Evolutionary conservation across 2,888 invertebrate genomes (phyloP).

Genomic region (Chaitophorus viminalis): DNA sequence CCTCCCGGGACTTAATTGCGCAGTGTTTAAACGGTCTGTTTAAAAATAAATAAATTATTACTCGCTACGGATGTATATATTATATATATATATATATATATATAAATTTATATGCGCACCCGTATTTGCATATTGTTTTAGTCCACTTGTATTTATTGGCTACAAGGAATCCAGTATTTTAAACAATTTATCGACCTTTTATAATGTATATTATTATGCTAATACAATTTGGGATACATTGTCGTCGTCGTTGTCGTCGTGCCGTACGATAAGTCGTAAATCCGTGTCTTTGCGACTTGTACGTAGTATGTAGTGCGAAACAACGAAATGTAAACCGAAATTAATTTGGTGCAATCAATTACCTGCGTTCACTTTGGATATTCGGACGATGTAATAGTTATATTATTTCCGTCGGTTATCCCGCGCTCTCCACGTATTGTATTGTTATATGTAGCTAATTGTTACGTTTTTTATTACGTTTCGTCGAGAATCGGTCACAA

Average conservation of each 20-base stretch:
- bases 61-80: background rate
- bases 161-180: conserved; percentile 42
- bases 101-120: background rate
- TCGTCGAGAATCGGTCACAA: no score
- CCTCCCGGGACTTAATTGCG: conserved; percentile 3
- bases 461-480: no score
- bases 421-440: no score
- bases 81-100: background rate
- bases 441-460: no score
- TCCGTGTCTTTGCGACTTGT: background rate
- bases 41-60: conserved; percentile 43
- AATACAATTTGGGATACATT: conserved; percentile 37
- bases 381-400: background rate
- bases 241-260: conserved; percentile 4
- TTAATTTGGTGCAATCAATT: conserved; percentile 1
- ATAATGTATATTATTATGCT: conserved; percentile 50
- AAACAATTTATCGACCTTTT: conserved; percentile 47
- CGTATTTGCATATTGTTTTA: conserved; percentile 52
- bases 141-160: conserved; percentile 44
- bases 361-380: background rate
- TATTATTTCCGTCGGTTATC: background rate
- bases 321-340: background rate
- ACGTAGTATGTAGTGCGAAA: background rate
- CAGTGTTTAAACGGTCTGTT: background rate
- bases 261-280: conserved; percentile 25